Conservation (phyloP, 2,888 invertebrate genomes). For the Metellina segmentata region DNA sequence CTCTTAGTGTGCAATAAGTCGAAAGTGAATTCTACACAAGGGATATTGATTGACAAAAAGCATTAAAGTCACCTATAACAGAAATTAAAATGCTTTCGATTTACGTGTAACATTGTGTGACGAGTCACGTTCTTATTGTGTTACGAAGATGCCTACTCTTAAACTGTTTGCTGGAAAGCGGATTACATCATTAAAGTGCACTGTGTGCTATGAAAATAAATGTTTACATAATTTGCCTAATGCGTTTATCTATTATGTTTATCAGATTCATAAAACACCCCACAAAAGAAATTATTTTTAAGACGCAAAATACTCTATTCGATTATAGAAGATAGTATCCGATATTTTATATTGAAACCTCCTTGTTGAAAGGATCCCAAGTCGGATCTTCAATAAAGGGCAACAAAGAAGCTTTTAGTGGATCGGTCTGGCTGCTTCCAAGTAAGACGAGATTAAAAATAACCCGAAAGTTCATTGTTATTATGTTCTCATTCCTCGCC, state of each 20-base stretch:
- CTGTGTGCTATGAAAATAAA: not conserved
- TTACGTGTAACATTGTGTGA: no score
- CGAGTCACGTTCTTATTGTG: no score
- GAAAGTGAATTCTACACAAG: no score
- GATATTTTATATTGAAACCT: slow-evolving; percentile 14
- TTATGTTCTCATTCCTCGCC: slow-evolving; percentile 2
- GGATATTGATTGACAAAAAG: no score
- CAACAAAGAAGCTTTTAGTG: slow-evolving; percentile 60
- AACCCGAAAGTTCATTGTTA: slow-evolving; percentile 8
- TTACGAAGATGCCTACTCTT: no score
- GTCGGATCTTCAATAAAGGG: slow-evolving; percentile 1
- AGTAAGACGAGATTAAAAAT: slow-evolving; percentile 27
- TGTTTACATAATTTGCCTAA: slow-evolving; percentile 34
- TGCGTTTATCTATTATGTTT: slow-evolving; percentile 26
- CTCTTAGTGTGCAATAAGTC: no score
- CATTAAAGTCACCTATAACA: no score
- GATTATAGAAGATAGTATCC: not conserved
- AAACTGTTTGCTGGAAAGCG: no score
- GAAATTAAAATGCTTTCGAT: no score
- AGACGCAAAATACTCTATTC: not conserved
- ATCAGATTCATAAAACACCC: slow-evolving; percentile 12
- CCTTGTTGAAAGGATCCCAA: slow-evolving; percentile 32
- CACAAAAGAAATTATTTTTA: slow-evolving; percentile 11
- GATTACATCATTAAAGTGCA: no score
- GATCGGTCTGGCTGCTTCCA: slow-evolving; percentile 2